A percentile compares a stretch with the other conserved stretches of the same genome.
Conservation (phyloP, 2,797 vertebrate genomes). For the Sebastiscus albofasciatus region DNA sequence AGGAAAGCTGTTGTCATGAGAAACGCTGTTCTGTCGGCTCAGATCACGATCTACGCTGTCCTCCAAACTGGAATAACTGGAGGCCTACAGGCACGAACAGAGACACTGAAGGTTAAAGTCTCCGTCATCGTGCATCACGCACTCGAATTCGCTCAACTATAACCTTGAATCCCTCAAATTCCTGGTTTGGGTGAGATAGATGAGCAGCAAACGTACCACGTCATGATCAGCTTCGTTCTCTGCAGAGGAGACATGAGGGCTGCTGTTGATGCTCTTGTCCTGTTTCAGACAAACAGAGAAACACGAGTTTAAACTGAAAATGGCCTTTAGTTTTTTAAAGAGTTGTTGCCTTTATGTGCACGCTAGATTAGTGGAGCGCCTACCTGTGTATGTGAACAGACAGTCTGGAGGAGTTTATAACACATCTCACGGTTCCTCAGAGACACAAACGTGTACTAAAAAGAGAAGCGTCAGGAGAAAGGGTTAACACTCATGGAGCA, state of each 20-base stretch:
- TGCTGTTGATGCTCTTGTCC: conserved; percentile 59
- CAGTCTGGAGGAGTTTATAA: conserved; percentile 74
- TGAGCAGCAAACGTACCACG: conserved; percentile 29
- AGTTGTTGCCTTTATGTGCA: not conserved
- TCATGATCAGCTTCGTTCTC: conserved; percentile 57
- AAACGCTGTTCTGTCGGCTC: conserved; percentile 9
- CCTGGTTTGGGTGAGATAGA: not conserved
- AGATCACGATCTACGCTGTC: conserved; percentile 33
- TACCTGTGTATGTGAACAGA: conserved; percentile 82
- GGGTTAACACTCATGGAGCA: not conserved
- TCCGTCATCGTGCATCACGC: no score
- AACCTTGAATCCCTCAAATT: not conserved
- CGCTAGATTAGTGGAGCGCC: not conserved
- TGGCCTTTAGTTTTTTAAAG: not conserved
- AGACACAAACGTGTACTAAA: conserved; percentile 85
- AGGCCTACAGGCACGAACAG: conserved; percentile 66
- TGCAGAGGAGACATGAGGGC: conserved; percentile 46
- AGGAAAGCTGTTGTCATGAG: not conserved
- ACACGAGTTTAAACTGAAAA: not conserved
- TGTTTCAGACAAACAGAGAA: conserved; percentile 42
- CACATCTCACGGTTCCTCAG: conserved; percentile 81
- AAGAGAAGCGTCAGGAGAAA: not conserved
- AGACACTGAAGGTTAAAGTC: not conserved
- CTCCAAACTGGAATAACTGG: conserved; percentile 75
- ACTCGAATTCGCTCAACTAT: not conserved